Conservation (phyloP, 2,888 invertebrate species). For the Quadroppia sp. region DNA sequence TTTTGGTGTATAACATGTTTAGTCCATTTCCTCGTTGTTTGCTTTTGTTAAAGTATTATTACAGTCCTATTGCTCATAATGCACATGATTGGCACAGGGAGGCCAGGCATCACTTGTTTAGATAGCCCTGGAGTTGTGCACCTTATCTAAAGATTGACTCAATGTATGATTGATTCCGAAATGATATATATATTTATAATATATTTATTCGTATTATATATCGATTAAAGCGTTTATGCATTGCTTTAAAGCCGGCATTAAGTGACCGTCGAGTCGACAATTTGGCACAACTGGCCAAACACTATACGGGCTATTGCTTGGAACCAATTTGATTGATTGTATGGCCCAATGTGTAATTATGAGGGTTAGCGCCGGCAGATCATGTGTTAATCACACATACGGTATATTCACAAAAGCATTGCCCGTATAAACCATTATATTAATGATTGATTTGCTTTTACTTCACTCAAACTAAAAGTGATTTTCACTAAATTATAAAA, state of each 20-base stretch:
- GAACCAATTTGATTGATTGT: constrained; percentile 29
- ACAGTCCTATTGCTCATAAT: not conserved
- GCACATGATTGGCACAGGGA: not conserved
- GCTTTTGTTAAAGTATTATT: not conserved
- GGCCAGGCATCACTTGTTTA: not conserved
- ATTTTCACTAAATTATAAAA: not conserved
- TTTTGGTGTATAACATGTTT: constrained; percentile 24
- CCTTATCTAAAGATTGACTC: not conserved
- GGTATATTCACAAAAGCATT: not conserved
- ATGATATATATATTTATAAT: constrained; percentile 28
- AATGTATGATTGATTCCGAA: constrained; percentile 31
- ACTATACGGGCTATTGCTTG: constrained; percentile 23
- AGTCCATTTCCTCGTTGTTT: constrained; percentile 33
- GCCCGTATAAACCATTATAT: constrained; percentile 20
- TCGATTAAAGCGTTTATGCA: not conserved
- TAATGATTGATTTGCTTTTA: constrained; percentile 31
- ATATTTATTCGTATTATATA: constrained; percentile 1
- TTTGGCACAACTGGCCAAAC: not conserved
- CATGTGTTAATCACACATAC: constrained; percentile 34
- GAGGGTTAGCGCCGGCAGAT: constrained; percentile 24
- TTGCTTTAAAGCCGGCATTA: constrained; percentile 4
- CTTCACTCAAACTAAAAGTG: not conserved
- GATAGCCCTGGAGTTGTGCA: not conserved
- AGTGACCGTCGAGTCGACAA: constrained; percentile 29
- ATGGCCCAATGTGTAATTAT: constrained; percentile 35